These are phyloP conservation scores for Pantelozetes paolii DNA, from an alignment of 2,888 invertebrate genomes.

Conservation along the genomic window DNA sequence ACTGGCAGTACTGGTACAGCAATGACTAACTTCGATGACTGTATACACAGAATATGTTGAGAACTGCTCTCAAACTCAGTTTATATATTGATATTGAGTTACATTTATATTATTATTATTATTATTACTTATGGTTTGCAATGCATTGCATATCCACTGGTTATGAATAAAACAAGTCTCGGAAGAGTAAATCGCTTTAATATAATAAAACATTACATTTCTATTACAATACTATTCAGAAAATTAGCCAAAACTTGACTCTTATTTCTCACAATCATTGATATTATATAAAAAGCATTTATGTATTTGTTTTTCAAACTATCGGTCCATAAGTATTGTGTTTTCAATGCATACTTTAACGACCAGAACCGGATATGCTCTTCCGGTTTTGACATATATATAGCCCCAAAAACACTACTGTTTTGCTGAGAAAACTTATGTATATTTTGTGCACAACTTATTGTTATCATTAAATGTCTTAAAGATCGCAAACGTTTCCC, in stretches of 20 bases:
- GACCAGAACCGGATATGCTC: slow-evolving; percentile 16
- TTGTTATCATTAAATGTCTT: not conserved
- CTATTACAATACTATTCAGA: slow-evolving; percentile 17
- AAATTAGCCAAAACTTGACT: slow-evolving; percentile 24
- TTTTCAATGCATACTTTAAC: not conserved
- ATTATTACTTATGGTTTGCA: slow-evolving; percentile 16
- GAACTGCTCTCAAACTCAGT: slow-evolving; percentile 20
- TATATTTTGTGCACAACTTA: not conserved
- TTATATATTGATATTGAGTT: slow-evolving; percentile 20
- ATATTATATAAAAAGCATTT: not conserved
- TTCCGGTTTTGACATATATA: not conserved
- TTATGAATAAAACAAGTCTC: slow-evolving; percentile 22
- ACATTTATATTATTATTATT: slow-evolving; percentile 17
- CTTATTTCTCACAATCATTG: not conserved
- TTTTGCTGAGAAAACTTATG: not conserved
- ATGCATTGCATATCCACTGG: not conserved
- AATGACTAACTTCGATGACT: slow-evolving; percentile 29
- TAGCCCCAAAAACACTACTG: not conserved
- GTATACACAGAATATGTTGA: slow-evolving; percentile 20
- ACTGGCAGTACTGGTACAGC: not conserved
- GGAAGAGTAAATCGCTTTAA: slow-evolving; percentile 24
- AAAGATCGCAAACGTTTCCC: too few species aligned
- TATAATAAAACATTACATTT: slow-evolving; percentile 8
- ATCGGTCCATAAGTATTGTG: not conserved
- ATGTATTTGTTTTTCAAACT: not conserved